Base-by-base conservation (phyloP, 2,113 vertebrate species). In the Scatophagus argus region DNA sequence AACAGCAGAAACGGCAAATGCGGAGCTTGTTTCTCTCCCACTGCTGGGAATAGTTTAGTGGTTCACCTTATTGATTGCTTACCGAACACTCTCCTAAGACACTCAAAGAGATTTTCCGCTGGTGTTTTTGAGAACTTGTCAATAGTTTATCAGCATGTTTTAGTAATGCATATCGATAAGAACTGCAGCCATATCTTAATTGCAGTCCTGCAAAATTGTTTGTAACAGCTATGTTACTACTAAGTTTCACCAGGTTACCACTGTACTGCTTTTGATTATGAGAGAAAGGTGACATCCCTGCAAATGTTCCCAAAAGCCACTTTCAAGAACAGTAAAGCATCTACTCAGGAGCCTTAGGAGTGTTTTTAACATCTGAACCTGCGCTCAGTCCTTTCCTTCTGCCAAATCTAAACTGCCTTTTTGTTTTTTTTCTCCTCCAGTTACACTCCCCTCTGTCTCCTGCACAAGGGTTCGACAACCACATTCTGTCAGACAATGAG, bases 401-500 rank as follows among this genome's bases (percentile, higher is more conserved):
- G 43, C 74, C 61, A 23, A 75, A 81, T 88, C 64, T 89, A 63
- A 86, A 77, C 82, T 44, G 19, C 46, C 31, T 86, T 87, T 83
- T 81, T 89, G 41, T 87, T 85, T 67, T 79, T n/a, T 71, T 79
- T 87, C 82, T 89, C 51, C 65, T 84, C 44, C 75, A 94, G 93
- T 87, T 93, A 29, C 84, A 87, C 62, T 91, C 89, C 38, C 82
- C 88, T 34, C 64, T 71, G 68, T 92, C 91, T 84, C 80, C 89
- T 52, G 49, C 83, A 31, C 71, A 49, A 1, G 79, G 85, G 39
- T 83, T 86, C 39, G 46, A 84, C 83, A 87, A 82, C 81, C 78
- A 83, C 49, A 34, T 82, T 74, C 69, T 86, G 73, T 89, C 90
- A 79, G 88, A 92, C 82, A 91, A 81, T 72, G 92, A 92, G 82